These are phyloP conservation scores for Calliscelio sp. DNA, from an alignment of 2,888 invertebrate genomes.

Conservation along the genomic window DNA sequence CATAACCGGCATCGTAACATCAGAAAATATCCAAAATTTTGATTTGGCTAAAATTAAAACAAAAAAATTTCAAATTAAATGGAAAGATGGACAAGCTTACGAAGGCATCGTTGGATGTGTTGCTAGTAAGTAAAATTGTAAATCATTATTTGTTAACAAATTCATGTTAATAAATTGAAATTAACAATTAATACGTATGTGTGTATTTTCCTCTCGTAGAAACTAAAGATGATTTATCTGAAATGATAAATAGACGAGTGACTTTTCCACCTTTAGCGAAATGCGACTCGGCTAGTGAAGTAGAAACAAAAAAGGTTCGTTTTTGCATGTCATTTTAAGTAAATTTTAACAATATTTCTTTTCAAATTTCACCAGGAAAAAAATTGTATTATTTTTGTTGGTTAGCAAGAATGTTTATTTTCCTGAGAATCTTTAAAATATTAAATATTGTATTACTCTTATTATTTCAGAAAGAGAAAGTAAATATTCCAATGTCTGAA, in stretches of 20 bases:
- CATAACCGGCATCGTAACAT: constrained; percentile 16
- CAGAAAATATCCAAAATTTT: constrained; percentile 22
- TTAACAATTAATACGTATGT: too few species aligned
- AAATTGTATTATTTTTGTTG: too few species aligned
- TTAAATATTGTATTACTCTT: too few species aligned
- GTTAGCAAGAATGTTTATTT: too few species aligned
- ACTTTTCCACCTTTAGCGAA: constrained; percentile 11
- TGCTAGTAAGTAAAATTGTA: constrained; percentile 21
- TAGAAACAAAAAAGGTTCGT: background rate
- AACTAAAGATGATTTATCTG: background rate
- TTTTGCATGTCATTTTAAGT: too few species aligned
- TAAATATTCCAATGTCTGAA: too few species aligned
- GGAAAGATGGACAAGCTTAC: constrained; percentile 21
- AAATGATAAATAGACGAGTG: constrained; percentile 13
- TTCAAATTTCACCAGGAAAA: too few species aligned
- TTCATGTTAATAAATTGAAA: too few species aligned
- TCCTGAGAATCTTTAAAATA: too few species aligned
- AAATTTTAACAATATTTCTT: too few species aligned
- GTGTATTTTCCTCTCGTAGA: background rate
- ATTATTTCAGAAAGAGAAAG: too few species aligned
- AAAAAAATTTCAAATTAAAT: constrained; percentile 19
- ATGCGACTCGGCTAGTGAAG: constrained; percentile 37
- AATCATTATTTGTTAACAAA: too few species aligned
- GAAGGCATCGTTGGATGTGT: constrained; percentile 27
- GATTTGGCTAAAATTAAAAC: constrained; percentile 12